Conservation (phyloP, 2,888 invertebrate species). For the Acanthosepion esculentum region DNA sequence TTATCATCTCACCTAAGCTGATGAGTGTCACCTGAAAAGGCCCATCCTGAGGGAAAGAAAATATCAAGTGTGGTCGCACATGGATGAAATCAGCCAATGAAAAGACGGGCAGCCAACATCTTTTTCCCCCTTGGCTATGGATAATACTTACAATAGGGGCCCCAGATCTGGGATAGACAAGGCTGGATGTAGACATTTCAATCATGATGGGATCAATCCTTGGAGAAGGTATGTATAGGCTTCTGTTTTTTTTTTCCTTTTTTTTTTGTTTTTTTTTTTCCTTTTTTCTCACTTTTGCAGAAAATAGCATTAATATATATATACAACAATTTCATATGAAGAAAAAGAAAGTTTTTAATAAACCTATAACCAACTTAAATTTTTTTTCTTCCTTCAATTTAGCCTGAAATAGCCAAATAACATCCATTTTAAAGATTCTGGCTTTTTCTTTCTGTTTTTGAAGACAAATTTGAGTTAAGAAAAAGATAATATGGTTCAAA, state of each 20-base stretch:
- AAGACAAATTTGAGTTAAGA: background rate
- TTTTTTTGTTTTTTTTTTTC: too few species aligned
- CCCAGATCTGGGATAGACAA: background rate
- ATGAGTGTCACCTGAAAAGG: background rate
- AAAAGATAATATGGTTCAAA: background rate
- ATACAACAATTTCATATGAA: background rate
- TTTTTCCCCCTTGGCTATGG: background rate
- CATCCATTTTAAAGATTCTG: background rate
- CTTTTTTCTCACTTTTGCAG: background rate
- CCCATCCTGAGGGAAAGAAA: background rate
- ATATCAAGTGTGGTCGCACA: background rate
- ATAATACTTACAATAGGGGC: background rate
- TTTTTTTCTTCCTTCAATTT: background rate
- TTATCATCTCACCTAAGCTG: background rate
- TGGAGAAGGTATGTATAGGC: background rate
- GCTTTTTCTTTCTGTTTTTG: background rate
- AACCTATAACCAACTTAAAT: background rate
- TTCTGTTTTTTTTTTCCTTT: background rate
- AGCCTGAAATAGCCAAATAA: background rate
- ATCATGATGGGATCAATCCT: background rate
- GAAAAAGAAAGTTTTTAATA: background rate
- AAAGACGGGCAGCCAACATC: conserved; percentile 11
- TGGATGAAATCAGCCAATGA: background rate
- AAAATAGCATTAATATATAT: background rate
- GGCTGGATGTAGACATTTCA: conserved; percentile 33